Evolutionary conservation across 2,113 vertebrate genomes (phyloP).

Genomic region (Rallus limicola): DNA sequence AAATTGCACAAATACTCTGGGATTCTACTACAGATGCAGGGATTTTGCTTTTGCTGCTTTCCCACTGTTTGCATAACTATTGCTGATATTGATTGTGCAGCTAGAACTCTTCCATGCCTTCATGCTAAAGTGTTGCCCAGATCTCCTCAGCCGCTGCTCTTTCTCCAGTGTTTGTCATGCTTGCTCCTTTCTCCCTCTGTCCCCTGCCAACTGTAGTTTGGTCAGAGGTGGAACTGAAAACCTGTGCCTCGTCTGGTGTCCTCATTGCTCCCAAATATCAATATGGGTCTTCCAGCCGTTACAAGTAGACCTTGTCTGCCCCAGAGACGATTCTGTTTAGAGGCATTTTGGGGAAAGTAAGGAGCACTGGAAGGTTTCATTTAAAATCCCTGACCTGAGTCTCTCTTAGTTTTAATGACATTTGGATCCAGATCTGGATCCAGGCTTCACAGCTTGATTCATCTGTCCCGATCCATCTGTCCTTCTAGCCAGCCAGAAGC

Average conservation of each 20-base stretch:
- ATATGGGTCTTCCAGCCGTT: neutral
- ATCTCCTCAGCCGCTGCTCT: neutral
- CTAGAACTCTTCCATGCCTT: conserved; percentile 10
- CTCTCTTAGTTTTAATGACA: conserved; percentile 30
- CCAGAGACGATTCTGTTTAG: neutral
- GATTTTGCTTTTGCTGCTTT: conserved; percentile 39
- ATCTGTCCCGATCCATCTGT: conserved; percentile 62
- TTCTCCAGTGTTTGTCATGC: neutral
- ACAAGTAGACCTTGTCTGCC: neutral
- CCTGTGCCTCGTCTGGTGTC: neutral
- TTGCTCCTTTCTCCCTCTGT: neutral
- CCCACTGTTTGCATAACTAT: conserved; percentile 40
- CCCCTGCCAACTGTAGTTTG: conserved; percentile 15
- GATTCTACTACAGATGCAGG: conserved; percentile 23
- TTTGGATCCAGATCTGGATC: conserved; percentile 52
- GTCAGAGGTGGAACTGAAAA: neutral
- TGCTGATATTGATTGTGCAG: neutral
- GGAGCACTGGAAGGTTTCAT: neutral
- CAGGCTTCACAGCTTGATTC: conserved; percentile 65
- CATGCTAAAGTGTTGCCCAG: neutral
- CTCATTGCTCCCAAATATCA: neutral
- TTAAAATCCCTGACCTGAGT: conserved; percentile 28
- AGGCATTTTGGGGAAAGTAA: neutral
- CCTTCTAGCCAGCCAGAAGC: conserved; percentile 54
- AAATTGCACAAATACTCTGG: conserved; percentile 32